Evolutionary conservation across 2,797 vertebrate genomes (phyloP).

Genomic region (Nyctalus aviator): DNA sequence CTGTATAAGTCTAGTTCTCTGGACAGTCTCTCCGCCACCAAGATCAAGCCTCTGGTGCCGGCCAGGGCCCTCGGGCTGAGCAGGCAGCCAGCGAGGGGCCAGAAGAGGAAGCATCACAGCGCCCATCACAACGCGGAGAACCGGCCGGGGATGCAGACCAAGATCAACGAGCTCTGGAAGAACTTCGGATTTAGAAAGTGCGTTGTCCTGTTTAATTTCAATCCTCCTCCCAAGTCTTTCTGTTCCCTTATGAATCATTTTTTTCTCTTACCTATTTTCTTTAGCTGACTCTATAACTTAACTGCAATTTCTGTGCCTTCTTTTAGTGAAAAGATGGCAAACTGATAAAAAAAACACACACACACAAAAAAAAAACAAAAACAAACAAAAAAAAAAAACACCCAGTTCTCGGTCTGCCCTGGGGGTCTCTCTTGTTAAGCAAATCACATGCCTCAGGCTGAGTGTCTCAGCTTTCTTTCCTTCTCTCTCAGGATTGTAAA

Average conservation of each 20-base stretch:
- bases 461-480: background rate
- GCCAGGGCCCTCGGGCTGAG: constrained; percentile 94
- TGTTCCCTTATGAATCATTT: background rate
- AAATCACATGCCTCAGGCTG: background rate
- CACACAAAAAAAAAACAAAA: too few relatives aligned
- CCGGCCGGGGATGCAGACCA: constrained; percentile 90
- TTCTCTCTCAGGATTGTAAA: background rate
- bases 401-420: background rate
- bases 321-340: background rate
- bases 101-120: constrained; percentile 83
- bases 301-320: background rate
- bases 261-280: background rate
- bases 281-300: background rate
- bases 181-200: constrained; percentile 95
- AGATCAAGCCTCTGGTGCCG: constrained; percentile 85
- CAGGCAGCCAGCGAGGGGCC: constrained; percentile 84
- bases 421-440: background rate
- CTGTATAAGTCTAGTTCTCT: constrained; percentile 86
- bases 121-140: constrained; percentile 90
- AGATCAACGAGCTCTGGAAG: constrained; percentile 94
- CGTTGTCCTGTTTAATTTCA: constrained; percentile 64
- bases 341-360: background rate
- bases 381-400: too few relatives aligned
- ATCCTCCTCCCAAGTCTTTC: background rate
- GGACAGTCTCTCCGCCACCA: constrained; percentile 80